A percentile compares a stretch with the other conserved stretches of the same genome.
Evolutionary conservation across 2,888 invertebrate species (phyloP).

Genomic region (Dicyrtoma fusca): DNA sequence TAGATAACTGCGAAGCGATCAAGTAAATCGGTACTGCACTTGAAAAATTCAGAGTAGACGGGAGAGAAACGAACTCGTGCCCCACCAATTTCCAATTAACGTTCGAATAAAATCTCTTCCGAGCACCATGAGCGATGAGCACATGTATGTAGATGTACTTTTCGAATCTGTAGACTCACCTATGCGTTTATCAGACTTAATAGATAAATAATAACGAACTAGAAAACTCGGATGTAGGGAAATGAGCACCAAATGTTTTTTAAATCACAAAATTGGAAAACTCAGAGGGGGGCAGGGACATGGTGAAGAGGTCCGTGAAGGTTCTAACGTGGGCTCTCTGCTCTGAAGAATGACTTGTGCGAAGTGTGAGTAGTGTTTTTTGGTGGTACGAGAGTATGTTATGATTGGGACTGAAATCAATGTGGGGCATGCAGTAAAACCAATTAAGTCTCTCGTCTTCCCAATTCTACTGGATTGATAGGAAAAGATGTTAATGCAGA

Average conservation of each 20-base stretch:
- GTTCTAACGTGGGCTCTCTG: background rate
- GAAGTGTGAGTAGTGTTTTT: background rate
- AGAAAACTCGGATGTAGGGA: slow-evolving; percentile 4
- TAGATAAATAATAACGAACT: slow-evolving; percentile 8
- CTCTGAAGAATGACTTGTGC: background rate
- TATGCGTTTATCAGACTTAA: too few relatives aligned
- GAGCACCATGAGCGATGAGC: background rate
- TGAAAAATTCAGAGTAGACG: background rate
- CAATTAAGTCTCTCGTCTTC: slow-evolving; percentile 23
- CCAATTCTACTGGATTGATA: background rate
- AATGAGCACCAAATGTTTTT: slow-evolving; percentile 27
- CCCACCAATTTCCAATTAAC: slow-evolving; percentile 23
- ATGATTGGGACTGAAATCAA: slow-evolving; percentile 1
- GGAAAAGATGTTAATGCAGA: slow-evolving; percentile 24
- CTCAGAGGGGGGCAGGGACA: slow-evolving; percentile 23
- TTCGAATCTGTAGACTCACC: too few relatives aligned
- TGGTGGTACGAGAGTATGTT: too few relatives aligned
- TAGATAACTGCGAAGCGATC: background rate
- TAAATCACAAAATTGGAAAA: slow-evolving; percentile 34
- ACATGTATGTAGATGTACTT: background rate
- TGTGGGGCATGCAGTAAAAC: slow-evolving; percentile 32
- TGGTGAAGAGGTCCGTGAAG: background rate
- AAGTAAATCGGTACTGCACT: background rate
- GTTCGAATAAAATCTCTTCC: slow-evolving; percentile 2
- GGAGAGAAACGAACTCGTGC: slow-evolving; percentile 22